These are phyloP conservation scores for Brienomyrus longianalis DNA, from an alignment of 2,113 vertebrate genomes.

Conservation along the genomic window DNA sequence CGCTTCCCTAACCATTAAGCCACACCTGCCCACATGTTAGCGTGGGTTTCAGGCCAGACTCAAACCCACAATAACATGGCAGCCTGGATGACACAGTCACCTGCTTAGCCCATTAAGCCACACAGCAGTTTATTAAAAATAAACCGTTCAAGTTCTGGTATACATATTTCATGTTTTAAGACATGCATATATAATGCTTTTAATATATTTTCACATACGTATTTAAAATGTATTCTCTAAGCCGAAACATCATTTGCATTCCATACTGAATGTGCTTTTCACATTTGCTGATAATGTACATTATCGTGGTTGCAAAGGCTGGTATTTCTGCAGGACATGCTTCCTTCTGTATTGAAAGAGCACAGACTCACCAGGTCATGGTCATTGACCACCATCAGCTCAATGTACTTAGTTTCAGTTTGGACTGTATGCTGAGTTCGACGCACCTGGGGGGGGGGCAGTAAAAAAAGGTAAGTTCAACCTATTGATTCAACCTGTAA, in stretches of 20 bases:
- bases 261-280: not conserved
- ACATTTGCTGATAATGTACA: not conserved
- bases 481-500: not conserved
- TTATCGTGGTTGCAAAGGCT: not conserved
- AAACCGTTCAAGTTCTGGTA: not conserved
- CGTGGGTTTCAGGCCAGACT: too few relatives aligned
- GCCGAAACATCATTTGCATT: not conserved
- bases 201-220: not conserved
- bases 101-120: too few relatives aligned
- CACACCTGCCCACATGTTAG: too few relatives aligned
- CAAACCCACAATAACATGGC: too few relatives aligned
- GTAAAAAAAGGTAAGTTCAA: conserved; percentile 5
- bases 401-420: conserved; percentile 94
- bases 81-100: too few relatives aligned
- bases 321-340: not conserved
- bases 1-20: too few relatives aligned
- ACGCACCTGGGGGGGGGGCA: conserved; percentile 64
- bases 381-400: conserved; percentile 93
- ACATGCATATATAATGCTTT: not conserved
- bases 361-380: conserved; percentile 71
- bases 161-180: not conserved
- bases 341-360: not conserved
- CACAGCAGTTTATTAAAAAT: not conserved
- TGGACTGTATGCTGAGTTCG: conserved; percentile 79
- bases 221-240: not conserved